Evolutionary conservation across 2,113 vertebrate species (phyloP), one percentile per base, ranked within the genome.

Genomic region (Salminus brasiliensis): DNA sequence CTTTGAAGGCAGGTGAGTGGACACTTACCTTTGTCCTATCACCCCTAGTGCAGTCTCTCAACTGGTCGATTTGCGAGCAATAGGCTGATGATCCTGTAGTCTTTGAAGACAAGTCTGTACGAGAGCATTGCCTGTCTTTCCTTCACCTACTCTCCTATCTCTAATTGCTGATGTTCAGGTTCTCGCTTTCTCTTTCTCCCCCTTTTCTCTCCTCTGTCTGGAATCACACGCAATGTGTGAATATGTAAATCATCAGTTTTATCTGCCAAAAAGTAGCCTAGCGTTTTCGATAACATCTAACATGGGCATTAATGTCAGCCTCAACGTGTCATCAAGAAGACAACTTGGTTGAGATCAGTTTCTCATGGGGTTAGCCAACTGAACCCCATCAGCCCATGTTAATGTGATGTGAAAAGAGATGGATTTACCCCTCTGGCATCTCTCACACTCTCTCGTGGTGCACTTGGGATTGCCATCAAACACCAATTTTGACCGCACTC

Each of bases 1-100:
- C 87, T 83, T 85, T 91, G 85, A 90, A 85, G 87, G 81, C 90
- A 94, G 92, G 93, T 93, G 78, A 91, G 92, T 85, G 16, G 47
- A 25, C 30, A 71, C 2, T 78, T 57, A 30, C 8, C 23, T 81
- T 59, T 30, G 10, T 67, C 59, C 13, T 66, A 32, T 79, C 60
- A 1, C 23, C 29, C 11, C n/a, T 27, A 18, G 25, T 18, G 18
- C 10, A 21, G 25, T 72, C 45, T 67, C 25, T 41, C 60, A 59
- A 49, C 34, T 27, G 18, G 49, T 21, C 69, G 11, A 68, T 23
- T 34, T 47, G 15, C 41, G 18, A 47, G 60, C 9, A 57, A 7
- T 55, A 74, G 76, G 29, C 9, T 43, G 67, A 41, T 76, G 34
- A 66, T 77, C 34, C 30, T 74, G 70, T 73, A 29, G 30, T 18